Percentiles rank a stretch among this genome's conserved stretches.
phyloP scores from a whole-genome alignment of 2,797 vertebrate species.

The Sebastes iracundus region DNA sequence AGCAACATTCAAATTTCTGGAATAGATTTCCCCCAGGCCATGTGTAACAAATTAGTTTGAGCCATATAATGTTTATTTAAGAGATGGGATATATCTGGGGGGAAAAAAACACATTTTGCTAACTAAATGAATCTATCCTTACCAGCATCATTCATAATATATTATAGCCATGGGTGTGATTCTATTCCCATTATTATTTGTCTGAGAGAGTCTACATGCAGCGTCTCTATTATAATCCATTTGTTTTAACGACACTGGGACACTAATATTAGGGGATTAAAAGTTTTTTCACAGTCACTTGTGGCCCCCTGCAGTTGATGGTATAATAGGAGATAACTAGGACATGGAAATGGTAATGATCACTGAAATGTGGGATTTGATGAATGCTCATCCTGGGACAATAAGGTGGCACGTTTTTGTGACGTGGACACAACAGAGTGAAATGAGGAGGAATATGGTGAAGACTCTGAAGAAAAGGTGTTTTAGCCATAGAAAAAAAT shows the following conservation, averaged over 20 bases:
- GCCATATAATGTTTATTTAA: slow-evolving; percentile 53
- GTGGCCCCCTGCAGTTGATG: slow-evolving; percentile 7
- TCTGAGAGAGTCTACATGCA: slow-evolving; percentile 12
- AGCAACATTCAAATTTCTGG: slow-evolving; percentile 19
- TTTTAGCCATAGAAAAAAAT: background rate
- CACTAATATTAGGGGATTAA: background rate
- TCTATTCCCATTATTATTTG: slow-evolving; percentile 44
- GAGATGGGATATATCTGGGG: slow-evolving; percentile 34
- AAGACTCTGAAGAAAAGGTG: slow-evolving; percentile 4
- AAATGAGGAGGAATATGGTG: slow-evolving; percentile 28
- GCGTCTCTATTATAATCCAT: slow-evolving; percentile 13
- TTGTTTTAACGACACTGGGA: slow-evolving; percentile 11
- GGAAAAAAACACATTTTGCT: slow-evolving; percentile 22
- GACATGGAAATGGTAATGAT: slow-evolving; percentile 6
- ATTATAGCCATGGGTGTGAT: slow-evolving; percentile 62
- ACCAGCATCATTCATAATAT: slow-evolving; percentile 60
- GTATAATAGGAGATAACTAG: slow-evolving; percentile 11
- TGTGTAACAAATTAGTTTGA: slow-evolving; percentile 49
- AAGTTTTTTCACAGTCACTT: background rate
- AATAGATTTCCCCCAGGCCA: slow-evolving; percentile 43
- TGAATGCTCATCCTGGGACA: slow-evolving; percentile 16
- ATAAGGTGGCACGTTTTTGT: background rate
- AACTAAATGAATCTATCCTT: slow-evolving; percentile 43
- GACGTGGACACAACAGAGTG: slow-evolving; percentile 29
- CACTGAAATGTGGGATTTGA: slow-evolving; percentile 18